Evolutionary conservation across 2,888 invertebrate species (phyloP), one percentile per base, ranked within the genome.

Genomic region (Allacma fusca): DNA sequence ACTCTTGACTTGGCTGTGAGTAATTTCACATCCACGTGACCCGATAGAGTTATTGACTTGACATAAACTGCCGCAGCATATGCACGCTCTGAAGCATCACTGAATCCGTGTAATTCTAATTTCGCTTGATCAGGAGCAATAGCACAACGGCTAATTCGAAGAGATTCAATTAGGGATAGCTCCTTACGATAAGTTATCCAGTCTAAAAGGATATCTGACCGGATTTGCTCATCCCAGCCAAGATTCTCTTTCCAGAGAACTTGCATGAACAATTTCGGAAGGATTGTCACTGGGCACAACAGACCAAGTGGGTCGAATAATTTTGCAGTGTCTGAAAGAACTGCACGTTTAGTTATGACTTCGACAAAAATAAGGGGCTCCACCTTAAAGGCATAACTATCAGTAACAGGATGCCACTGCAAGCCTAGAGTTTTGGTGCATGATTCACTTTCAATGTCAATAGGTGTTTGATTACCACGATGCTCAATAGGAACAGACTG

Each of bases 111-210:
- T n/a, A n/a, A n/a, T n/a, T n/a, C n/a, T n/a, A n/a, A n/a, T n/a
- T n/a, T n/a, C n/a, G n/a, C n/a, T n/a, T n/a, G n/a, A n/a, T n/a
- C n/a, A n/a, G n/a, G n/a, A n/a, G n/a, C n/a, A n/a, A n/a, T n/a
- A n/a, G n/a, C n/a, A n/a, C n/a, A 70, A 28, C 76, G 1, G 13
- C 57, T 28, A n/a, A 70, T 29, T n/a, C 16, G 16, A 21, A 76
- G 19, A 5, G n/a, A 12, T 29, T 9, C 7, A 23, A 68, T 34
- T 5, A 2, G 1, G 4, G 12, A 4, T 28, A 70, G 23, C n/a
- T 57, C 1, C 13, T 50, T 19, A 2, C 23, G 23, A 29, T 26
- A 70, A 24, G 57, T 26, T 24, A 21, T 43, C 79, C 77, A 79
- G 40, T 40, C 40, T 9, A 13, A 9, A 40, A 13, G 13, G 57